Base-by-base conservation (phyloP, 2,113 vertebrate genomes). In the Lates calcarifer region DNA sequence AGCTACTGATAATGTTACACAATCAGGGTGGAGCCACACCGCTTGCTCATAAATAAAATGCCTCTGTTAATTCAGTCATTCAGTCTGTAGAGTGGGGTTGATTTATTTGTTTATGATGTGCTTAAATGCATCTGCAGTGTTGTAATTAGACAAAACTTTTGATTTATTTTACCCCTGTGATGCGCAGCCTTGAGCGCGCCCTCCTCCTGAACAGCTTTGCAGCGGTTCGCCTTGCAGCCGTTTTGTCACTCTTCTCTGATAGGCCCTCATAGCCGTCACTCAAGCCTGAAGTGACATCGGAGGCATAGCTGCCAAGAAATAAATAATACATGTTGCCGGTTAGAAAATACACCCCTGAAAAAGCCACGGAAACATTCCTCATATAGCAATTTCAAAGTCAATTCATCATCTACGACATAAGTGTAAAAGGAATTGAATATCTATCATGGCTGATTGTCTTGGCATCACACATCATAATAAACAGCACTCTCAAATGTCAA, bases 261-360 rank as follows among this genome's bases (percentile, higher is more conserved):
- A 95, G 92, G 67, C 97, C 96, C 90, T 98, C 98, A 0, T 91
- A 96, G 70, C 96, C 93, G 0, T 99, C 97, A 0, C 97, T 98
- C 88, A 97, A 84, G 31, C 97, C 96, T 0, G 98, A 98, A 0
- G 96, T 96, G 86, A 96, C 96, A 1, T 99, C 98, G 0, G 98
- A 99, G 24, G 96, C 91, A 5, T 96, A 98, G 90, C 98, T 99
- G 93, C 4, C 3, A 71, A 56, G 8, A 84, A 9, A 82, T 0
- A 39, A 20, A 72, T 41, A 2, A 6, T 2, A 71, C 0, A 28
- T 53, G 15, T 47, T 26, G 68, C 31, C 14, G 28, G 62, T 90
- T 71, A 80, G 63, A 57, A 77, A 64, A 71, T 13, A 37, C 7
- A 17, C 28, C 53, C 43, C 5, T 4, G 22, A 37, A 75, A 51